phyloP scores from a whole-genome alignment of 2,888 invertebrate genomes.

The Icerya purchasi region DNA sequence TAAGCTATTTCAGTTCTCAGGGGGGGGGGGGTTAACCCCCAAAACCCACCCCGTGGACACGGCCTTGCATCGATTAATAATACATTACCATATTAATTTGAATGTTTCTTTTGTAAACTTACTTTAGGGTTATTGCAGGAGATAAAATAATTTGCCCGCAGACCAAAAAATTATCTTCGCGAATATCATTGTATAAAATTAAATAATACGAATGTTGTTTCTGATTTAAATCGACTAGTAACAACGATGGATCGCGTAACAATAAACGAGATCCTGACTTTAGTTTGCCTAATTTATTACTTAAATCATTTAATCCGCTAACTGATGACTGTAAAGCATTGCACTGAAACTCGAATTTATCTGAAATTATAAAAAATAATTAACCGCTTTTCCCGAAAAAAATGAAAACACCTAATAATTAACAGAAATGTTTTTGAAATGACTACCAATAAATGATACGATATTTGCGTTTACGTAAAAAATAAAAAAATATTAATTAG shows the following conservation, averaged over 20 bases:
- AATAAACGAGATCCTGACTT: constrained; percentile 37
- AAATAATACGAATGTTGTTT: constrained; percentile 57
- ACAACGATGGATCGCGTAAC: constrained; percentile 47
- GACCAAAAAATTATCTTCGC: constrained; percentile 51
- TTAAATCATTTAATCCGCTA: constrained; percentile 60
- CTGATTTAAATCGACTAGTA: constrained; percentile 48
- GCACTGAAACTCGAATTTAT: constrained; percentile 51
- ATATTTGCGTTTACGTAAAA: background rate
- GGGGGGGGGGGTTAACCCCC: no score
- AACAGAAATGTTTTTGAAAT: no score
- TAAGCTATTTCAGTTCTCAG: no score
- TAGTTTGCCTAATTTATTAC: constrained; percentile 49
- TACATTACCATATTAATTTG: background rate
- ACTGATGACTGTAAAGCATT: constrained; percentile 65
- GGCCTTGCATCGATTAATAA: no score
- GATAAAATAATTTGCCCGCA: constrained; percentile 60
- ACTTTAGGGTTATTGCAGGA: constrained; percentile 46
- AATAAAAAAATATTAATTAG: background rate
- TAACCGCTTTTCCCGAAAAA: background rate
- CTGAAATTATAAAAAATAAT: constrained; percentile 22
- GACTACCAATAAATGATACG: constrained; percentile 14
- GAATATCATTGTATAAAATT: constrained; percentile 55
- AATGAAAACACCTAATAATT: no score
- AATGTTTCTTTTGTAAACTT: constrained; percentile 24
- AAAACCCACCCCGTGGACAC: no score